Base-by-base conservation (phyloP, 1,140 invertebrate species). In the Sogatella furcifera region DNA sequence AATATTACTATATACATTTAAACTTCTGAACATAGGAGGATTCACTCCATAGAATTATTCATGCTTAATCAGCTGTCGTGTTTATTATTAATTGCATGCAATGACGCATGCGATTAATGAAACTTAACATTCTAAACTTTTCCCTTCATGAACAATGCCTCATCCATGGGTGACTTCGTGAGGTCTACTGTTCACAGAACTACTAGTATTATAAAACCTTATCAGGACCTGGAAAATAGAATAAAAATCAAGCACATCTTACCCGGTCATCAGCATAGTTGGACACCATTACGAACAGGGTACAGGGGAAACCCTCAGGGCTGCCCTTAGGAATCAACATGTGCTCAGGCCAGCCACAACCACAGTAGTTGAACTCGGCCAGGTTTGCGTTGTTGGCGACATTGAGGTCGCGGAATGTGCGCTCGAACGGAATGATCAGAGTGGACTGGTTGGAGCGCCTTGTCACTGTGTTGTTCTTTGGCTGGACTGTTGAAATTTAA, bases 311-410 rank as follows among this genome's bases (percentile, higher is more conserved):
- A 17, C 89, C 90, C 59, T 80, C 77, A 2, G 77, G 70, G 3
- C 72, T 81, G 22, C 90, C 90, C 71, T 84, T 87, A 0, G 89
- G 84, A 22, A 90, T 70, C 1, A 93, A 76, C 83, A 92, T 83
- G 69, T 93, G 88, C 52, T 90, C 82, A 1, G 90, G 90, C 89
- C 89, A 92, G 49, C 90, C 90, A 70, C 89, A 92, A 38, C 89
- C 88, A 71, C 90, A 92, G 77, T 86, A 88, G 70, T 89, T 87
- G 28, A 74, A 64, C 0, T 77, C 75, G 0, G 49, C 43, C 70
- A 54, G 57, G 9, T 65, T 65, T 11, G 74, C 76, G 57, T 71
- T 67, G 57, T 73, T 71, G 34, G 58, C 53, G 3, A 17, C 21
- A 19, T 77, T 70, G 46, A 85, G 69, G 56, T 83, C 75, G 13